Percentiles rank a stretch among this genome's conserved stretches.
These are phyloP conservation scores for Spicauda simplicius DNA, from an alignment of 2,888 invertebrate species.

Conservation along the genomic window DNA sequence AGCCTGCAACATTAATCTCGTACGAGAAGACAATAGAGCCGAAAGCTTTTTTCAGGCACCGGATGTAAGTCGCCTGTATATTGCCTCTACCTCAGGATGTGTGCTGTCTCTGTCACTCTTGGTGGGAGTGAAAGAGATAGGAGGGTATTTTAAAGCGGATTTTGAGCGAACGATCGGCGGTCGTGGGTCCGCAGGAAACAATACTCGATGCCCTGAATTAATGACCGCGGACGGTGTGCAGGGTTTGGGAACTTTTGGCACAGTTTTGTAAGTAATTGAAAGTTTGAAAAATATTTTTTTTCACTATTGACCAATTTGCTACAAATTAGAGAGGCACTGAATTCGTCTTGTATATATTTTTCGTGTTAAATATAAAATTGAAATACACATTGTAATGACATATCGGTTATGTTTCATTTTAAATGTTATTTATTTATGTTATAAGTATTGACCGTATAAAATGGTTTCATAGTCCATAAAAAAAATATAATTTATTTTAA, in stretches of 20 bases:
- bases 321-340: no score
- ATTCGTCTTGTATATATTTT: no score
- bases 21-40: constrained; percentile 52
- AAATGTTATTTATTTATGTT: no score
- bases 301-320: no score
- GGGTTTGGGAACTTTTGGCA: constrained; percentile 46
- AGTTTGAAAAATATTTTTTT: not conserved
- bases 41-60: constrained; percentile 78
- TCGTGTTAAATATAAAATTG: no score
- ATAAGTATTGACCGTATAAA: no score
- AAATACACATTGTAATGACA: no score
- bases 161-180: constrained; percentile 71
- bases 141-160: constrained; percentile 66
- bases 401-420: no score
- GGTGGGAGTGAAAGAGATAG: constrained; percentile 50
- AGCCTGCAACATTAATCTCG: constrained; percentile 51
- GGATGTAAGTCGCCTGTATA: constrained; percentile 71
- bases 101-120: constrained; percentile 48
- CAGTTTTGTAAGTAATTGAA: not conserved
- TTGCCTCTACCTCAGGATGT: constrained; percentile 51
- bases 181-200: constrained; percentile 76
- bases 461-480: no score
- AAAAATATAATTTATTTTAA: no score
- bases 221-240: constrained; percentile 67
- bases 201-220: constrained; percentile 82